Conservation (phyloP, 2,888 invertebrate genomes). For the Poecilus cupreus region DNA sequence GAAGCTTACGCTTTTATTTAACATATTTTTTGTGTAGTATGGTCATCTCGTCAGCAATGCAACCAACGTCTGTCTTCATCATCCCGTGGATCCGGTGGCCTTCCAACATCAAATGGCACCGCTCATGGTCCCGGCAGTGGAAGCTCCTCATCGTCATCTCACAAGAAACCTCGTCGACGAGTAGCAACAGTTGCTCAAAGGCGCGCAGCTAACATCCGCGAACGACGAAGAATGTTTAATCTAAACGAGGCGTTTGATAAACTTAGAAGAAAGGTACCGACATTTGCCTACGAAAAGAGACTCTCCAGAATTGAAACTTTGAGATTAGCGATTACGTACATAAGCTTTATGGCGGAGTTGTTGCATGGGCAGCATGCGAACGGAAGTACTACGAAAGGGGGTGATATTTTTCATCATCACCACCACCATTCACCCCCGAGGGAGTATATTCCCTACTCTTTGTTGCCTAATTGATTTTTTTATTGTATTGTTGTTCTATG, state of each 20-base stretch:
- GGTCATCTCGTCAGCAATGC: slow-evolving; percentile 67
- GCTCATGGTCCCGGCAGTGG: slow-evolving; percentile 68
- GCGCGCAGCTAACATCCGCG: slow-evolving; percentile 93
- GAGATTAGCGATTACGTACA: slow-evolving; percentile 95
- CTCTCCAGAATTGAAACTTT: slow-evolving; percentile 96
- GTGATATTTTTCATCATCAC: slow-evolving; percentile 67
- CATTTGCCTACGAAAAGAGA: slow-evolving; percentile 97
- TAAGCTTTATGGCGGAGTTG: slow-evolving; percentile 96
- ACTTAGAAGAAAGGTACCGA: slow-evolving; percentile 92
- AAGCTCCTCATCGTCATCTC: slow-evolving; percentile 47
- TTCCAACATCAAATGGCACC: slow-evolving; percentile 70
- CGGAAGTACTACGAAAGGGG: slow-evolving; percentile 68
- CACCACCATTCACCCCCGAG: slow-evolving; percentile 64
- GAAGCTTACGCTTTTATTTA: background rate
- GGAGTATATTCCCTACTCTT: slow-evolving; percentile 72
- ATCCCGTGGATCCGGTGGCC: slow-evolving; percentile 65
- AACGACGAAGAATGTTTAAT: slow-evolving; percentile 95
- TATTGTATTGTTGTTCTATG: background rate
- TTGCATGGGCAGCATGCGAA: slow-evolving; percentile 77
- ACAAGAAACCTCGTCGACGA: slow-evolving; percentile 88
- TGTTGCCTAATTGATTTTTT: slow-evolving; percentile 42
- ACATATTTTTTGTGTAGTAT: slow-evolving; percentile 26
- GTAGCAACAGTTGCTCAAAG: slow-evolving; percentile 94
- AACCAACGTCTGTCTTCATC: slow-evolving; percentile 66
- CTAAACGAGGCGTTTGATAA: slow-evolving; percentile 97